phyloP scores from a whole-genome alignment of 1,140 invertebrate genomes.

The Hylaeus volcanicus region DNA sequence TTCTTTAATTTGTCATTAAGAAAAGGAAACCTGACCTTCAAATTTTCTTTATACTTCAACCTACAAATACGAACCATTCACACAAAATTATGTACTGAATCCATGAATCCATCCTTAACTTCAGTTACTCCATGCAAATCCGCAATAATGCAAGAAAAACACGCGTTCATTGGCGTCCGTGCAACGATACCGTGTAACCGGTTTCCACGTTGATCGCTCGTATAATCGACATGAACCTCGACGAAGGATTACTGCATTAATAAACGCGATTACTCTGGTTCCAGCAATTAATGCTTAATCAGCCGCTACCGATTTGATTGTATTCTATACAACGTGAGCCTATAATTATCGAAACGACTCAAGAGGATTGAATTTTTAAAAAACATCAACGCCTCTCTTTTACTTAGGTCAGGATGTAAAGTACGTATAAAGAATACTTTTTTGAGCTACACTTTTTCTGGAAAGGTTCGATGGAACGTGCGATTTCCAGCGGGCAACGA shows the following conservation, averaged over 20 bases:
- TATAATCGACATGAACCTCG: slow-evolving; percentile 10
- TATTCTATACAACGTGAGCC: too few species aligned
- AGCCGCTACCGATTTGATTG: not conserved
- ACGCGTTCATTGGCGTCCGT: not conserved
- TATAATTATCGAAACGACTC: too few species aligned
- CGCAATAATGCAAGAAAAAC: slow-evolving; percentile 7
- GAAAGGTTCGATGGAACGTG: not conserved
- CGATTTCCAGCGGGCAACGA: not conserved
- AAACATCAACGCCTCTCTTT: not conserved
- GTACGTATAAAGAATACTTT: too few species aligned
- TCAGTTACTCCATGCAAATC: too few species aligned
- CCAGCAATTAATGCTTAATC: slow-evolving; percentile 26
- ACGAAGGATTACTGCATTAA: slow-evolving; percentile 6
- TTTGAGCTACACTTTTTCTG: not conserved
- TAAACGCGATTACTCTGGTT: slow-evolving; percentile 8
- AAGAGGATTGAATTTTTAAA: not conserved
- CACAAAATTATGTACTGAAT: too few species aligned
- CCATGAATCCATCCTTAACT: too few species aligned
- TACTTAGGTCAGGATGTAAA: too few species aligned
- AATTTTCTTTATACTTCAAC: too few species aligned
- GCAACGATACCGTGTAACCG: not conserved
- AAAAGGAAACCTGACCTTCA: too few species aligned
- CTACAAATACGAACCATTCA: too few species aligned
- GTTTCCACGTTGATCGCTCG: slow-evolving; percentile 2
- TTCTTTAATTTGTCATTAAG: too few species aligned